Percentiles rank a stretch among this genome's conserved stretches.
Conservation (phyloP, 2,113 vertebrate genomes). For the Erythrocercus mccallii region DNA sequence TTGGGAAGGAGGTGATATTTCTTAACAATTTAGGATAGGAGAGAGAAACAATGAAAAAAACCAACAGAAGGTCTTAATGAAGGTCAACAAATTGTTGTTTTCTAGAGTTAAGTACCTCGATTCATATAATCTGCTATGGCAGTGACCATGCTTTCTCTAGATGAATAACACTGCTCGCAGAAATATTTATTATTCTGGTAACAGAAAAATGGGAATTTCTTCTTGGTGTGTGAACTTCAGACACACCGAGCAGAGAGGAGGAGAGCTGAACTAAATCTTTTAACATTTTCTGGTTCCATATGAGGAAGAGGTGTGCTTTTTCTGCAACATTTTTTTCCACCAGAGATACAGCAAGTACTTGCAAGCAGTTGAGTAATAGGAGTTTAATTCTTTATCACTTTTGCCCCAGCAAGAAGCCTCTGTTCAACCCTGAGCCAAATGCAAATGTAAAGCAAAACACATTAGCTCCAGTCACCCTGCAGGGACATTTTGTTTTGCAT, state of each 20-base stretch:
- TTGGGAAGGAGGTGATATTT: not conserved
- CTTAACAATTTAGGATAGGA: not conserved
- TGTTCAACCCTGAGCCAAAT: not conserved
- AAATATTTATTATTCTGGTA: accelerated
- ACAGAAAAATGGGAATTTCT: not conserved
- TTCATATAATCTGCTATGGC: not conserved
- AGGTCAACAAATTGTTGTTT: not conserved
- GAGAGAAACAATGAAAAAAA: not conserved
- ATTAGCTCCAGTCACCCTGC: conserved; percentile 32
- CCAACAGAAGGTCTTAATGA: not conserved
- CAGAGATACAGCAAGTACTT: not conserved
- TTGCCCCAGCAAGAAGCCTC: not conserved
- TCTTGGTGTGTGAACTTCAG: not conserved
- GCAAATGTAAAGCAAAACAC: not conserved
- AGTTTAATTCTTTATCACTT: conserved; percentile 27
- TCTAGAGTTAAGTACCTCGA: not conserved
- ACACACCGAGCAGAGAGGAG: not conserved
- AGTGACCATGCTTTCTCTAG: not conserved
- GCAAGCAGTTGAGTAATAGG: not conserved
- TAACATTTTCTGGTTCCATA: not conserved
- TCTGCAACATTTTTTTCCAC: not conserved
- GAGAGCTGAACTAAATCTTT: not conserved
- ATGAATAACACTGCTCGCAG: not conserved
- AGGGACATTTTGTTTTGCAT: conserved; percentile 12
- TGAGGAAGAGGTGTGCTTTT: not conserved